Conservation (phyloP, 2,797 vertebrate genomes). For the Arrhamphus sclerolepis region DNA sequence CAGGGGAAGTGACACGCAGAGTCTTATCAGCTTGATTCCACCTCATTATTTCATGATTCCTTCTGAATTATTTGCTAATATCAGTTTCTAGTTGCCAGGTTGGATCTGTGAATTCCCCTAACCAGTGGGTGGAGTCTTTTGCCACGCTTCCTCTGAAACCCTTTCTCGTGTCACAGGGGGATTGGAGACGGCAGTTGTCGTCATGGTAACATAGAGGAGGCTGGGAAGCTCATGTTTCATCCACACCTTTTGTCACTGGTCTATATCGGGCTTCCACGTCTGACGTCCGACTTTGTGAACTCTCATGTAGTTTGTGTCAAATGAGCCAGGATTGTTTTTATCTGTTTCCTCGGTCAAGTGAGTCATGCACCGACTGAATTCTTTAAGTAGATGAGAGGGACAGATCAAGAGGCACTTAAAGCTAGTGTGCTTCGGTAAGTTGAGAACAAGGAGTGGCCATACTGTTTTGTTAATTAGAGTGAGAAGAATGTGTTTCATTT, state of each 20-base stretch:
- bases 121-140: constrained; percentile 55
- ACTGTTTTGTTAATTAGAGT: constrained; percentile 25
- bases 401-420: constrained; percentile 42
- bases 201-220: constrained; percentile 69
- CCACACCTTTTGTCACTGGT: constrained; percentile 61
- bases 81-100: constrained; percentile 42
- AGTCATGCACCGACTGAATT: constrained; percentile 31
- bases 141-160: constrained; percentile 53
- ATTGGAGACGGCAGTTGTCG: constrained; percentile 52
- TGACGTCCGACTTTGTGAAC: constrained; percentile 56
- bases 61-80: constrained; percentile 22
- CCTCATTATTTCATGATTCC: constrained; percentile 15
- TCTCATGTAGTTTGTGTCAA: constrained; percentile 35
- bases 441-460: constrained; percentile 24
- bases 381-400: constrained; percentile 11
- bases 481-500: constrained; percentile 10
- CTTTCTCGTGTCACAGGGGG: constrained; percentile 16
- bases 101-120: constrained; percentile 41
- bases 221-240: constrained; percentile 72
- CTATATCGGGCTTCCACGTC: constrained; percentile 56
- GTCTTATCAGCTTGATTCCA: constrained; percentile 1
- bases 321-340: constrained; percentile 37
- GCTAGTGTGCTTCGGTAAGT: constrained; percentile 13
- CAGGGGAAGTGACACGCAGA: neutral
- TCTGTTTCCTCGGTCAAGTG: constrained; percentile 29